phyloP scores from a whole-genome alignment of 2,888 invertebrate species.

The Miltochrista miniata region DNA sequence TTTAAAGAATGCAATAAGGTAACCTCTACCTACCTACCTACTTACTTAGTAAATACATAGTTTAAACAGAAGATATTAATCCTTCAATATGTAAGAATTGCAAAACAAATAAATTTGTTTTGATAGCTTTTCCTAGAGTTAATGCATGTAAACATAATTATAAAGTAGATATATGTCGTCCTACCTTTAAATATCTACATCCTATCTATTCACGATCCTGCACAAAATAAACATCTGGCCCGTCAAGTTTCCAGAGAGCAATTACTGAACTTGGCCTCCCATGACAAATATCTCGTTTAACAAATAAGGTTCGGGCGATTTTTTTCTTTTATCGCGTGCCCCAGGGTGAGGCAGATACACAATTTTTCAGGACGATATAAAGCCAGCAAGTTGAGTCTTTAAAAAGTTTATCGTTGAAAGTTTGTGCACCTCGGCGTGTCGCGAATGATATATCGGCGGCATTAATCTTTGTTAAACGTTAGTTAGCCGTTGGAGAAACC shows the following conservation, averaged over 20 bases:
- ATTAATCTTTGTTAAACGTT: slow-evolving; percentile 76
- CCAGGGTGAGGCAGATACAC: slow-evolving; percentile 75
- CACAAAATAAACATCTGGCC: slow-evolving; percentile 19
- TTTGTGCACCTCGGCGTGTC: slow-evolving; percentile 71
- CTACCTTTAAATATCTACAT: too few relatives aligned
- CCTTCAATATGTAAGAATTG: too few relatives aligned
- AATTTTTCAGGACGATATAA: slow-evolving; percentile 81
- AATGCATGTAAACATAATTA: too few relatives aligned
- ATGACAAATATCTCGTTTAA: slow-evolving; percentile 78
- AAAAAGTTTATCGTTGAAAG: slow-evolving; percentile 80
- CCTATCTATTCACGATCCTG: background rate
- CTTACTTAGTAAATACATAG: too few relatives aligned
- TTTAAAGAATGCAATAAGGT: too few relatives aligned
- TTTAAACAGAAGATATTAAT: too few relatives aligned
- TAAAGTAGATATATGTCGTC: too few relatives aligned
- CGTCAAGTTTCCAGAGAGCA: slow-evolving; percentile 65
- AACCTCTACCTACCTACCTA: too few relatives aligned
- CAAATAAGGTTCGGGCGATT: slow-evolving; percentile 72
- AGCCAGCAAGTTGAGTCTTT: slow-evolving; percentile 76
- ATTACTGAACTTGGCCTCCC: slow-evolving; percentile 69
- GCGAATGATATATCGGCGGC: slow-evolving; percentile 73
- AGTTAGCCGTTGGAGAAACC: slow-evolving; percentile 57
- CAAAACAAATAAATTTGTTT: too few relatives aligned
- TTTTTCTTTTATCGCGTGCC: slow-evolving; percentile 75
- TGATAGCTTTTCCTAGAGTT: too few relatives aligned